Percentiles rank a stretch among this genome's conserved stretches.
Evolutionary conservation across 30 jellyfish, hydroid and myxozoan genomes (phyloP).

Genomic region (Sanderia malayensis): DNA sequence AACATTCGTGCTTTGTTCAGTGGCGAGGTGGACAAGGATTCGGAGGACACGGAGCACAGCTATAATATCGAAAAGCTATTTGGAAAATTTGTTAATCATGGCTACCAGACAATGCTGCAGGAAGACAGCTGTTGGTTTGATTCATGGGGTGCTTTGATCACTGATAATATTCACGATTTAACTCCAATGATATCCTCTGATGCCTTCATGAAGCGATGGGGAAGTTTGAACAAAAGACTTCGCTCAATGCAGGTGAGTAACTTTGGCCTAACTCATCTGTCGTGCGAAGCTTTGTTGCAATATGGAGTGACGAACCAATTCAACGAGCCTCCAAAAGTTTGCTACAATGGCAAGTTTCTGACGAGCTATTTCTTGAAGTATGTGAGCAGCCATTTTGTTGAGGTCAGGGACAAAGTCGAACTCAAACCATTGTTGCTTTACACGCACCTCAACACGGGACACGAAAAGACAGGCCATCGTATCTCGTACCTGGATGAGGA

Average conservation of each 20-base stretch:
- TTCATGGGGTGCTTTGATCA: conserved; percentile 93
- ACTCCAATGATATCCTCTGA: conserved; percentile 46
- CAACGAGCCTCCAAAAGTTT: conserved; percentile 94
- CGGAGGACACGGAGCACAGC: conserved; percentile 71
- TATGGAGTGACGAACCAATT: conserved; percentile 95
- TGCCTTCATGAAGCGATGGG: conserved; percentile 72
- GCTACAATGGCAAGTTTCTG: conserved; percentile 82
- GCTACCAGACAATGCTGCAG: conserved; percentile 91
- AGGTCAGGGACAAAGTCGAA: conserved; percentile 3
- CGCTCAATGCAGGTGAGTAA: conserved; percentile 69
- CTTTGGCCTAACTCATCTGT: conserved; percentile 84
- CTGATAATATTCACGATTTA: conserved; percentile 83
- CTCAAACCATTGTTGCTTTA: conserved; percentile 64
- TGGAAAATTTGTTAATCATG: conserved; percentile 58
- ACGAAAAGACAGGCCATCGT: conserved; percentile 91
- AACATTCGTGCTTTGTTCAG: conserved; percentile 93
- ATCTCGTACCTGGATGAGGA: conserved; percentile 73
- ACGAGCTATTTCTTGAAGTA: conserved; percentile 77
- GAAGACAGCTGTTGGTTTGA: conserved; percentile 99
- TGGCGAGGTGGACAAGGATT: conserved; percentile 90
- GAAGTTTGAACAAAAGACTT: conserved; percentile 45
- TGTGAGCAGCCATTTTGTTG: conserved; percentile 36
- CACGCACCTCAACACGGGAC: conserved; percentile 95
- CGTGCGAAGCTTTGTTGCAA: conserved; percentile 83
- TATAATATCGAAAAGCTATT: conserved; percentile 66